Evolutionary conservation across 1,140 invertebrate species (phyloP).

Genomic region (Eupristina koningsbergeri): DNA sequence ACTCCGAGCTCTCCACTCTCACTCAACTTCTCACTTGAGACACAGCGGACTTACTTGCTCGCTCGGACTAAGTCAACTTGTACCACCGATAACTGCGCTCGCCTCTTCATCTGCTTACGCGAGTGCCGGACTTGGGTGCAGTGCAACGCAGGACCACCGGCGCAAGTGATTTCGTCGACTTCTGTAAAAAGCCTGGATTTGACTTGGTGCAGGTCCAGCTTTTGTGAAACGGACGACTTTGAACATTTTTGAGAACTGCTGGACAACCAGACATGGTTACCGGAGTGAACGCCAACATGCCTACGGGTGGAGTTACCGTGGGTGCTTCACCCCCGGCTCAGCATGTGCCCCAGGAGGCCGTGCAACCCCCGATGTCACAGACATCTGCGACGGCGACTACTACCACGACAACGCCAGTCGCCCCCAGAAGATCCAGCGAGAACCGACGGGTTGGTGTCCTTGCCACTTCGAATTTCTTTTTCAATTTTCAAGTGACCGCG

Average conservation of each 20-base stretch:
- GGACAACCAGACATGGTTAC: conserved; percentile 64
- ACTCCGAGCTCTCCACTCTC: conserved; percentile 10
- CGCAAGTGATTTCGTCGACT: background rate
- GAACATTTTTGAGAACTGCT: background rate
- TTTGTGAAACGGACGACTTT: too few relatives aligned
- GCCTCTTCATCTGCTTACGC: background rate
- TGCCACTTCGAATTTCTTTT: too few relatives aligned
- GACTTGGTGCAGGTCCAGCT: background rate
- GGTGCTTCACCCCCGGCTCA: conserved; percentile 70
- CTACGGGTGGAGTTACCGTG: conserved; percentile 69
- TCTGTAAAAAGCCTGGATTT: too few relatives aligned
- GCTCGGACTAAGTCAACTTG: background rate
- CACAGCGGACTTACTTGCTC: background rate
- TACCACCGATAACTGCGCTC: too few relatives aligned
- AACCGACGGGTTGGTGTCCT: conserved; percentile 71
- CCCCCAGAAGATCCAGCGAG: conserved; percentile 66
- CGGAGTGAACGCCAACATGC: conserved; percentile 72
- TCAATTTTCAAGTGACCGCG: too few relatives aligned
- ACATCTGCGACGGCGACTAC: conserved; percentile 61
- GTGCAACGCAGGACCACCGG: conserved; percentile 36
- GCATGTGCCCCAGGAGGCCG: conserved; percentile 72
- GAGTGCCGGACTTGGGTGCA: conserved; percentile 50
- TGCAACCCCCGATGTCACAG: conserved; percentile 68
- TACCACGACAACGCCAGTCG: conserved; percentile 54
- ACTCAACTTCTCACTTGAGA: background rate